phyloP scores from a whole-genome alignment of 37 sponge, comb jelly and placozoan species.

The Trichoplax adhaerens region DNA sequence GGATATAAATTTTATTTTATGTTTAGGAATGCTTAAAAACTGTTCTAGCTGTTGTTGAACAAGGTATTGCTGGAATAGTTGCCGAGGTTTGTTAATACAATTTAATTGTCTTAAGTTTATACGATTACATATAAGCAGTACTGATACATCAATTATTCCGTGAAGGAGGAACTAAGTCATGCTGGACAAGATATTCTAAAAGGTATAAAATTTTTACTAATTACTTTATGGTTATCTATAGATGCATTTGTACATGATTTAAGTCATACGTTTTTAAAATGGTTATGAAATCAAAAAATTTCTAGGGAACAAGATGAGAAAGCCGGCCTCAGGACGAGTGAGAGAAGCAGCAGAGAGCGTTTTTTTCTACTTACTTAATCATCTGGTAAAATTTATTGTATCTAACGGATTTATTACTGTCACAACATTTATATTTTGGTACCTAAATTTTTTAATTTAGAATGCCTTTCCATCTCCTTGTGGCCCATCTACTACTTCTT shows the following conservation, averaged over 20 bases:
- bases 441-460: slow-evolving; percentile 8
- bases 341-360: slow-evolving; percentile 65
- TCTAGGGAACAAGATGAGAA: slow-evolving; percentile 44
- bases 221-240: neutral
- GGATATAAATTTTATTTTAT: neutral
- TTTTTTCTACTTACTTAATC: slow-evolving; percentile 48
- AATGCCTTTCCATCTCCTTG: slow-evolving; percentile 60
- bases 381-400: slow-evolving; percentile 18
- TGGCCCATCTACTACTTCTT: slow-evolving; percentile 45
- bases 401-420: neutral
- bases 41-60: slow-evolving; percentile 52
- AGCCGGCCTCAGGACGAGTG: slow-evolving; percentile 63
- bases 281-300: neutral
- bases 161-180: too few relatives aligned
- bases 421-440: too few relatives aligned
- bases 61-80: slow-evolving; percentile 53
- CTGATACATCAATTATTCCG: too few relatives aligned
- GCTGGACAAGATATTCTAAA: too few relatives aligned
- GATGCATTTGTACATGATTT: too few relatives aligned
- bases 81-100: slow-evolving; percentile 25
- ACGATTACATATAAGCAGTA: too few relatives aligned
- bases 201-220: neutral
- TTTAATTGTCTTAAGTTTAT: too few relatives aligned
- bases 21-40: slow-evolving; percentile 23
- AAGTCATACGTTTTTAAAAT: neutral